Evolutionary conservation across 2,113 vertebrate species (phyloP).

Genomic region (Origma solitaria): DNA sequence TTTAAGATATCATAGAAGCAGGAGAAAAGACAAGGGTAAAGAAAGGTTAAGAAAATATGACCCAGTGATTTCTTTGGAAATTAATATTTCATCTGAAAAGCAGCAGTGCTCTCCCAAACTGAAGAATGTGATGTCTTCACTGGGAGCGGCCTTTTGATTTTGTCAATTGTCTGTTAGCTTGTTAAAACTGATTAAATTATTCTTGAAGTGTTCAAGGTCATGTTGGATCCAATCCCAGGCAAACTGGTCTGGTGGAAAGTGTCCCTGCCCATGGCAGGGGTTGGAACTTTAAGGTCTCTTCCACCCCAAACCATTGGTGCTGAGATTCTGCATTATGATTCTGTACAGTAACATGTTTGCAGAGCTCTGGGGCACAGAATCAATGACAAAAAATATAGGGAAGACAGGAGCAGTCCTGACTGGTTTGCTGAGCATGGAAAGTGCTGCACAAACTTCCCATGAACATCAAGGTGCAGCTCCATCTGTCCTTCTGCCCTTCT

Average conservation of each 20-base stretch:
- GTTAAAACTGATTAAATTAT: background rate
- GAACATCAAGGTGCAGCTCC: background rate
- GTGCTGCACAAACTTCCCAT: background rate
- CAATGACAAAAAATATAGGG: background rate
- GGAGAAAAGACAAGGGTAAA: background rate
- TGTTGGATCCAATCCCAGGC: rapidly evolving
- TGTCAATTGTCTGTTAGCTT: background rate
- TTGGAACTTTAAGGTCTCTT: background rate
- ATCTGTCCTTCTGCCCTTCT: background rate
- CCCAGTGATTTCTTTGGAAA: background rate
- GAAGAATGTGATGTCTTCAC: background rate
- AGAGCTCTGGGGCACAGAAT: background rate
- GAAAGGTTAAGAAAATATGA: background rate
- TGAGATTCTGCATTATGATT: background rate
- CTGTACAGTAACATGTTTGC: background rate
- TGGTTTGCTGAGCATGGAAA: background rate
- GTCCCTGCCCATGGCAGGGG: background rate
- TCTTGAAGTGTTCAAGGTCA: background rate
- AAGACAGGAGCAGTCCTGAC: background rate
- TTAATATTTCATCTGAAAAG: background rate
- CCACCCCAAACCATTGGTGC: background rate
- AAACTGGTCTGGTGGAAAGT: background rate
- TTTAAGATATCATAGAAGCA: background rate
- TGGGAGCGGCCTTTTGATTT: background rate
- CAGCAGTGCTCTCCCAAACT: background rate